Percentiles rank a stretch among this genome's conserved stretches.
These are phyloP conservation scores for Ciconia maguari DNA, from an alignment of 2,113 vertebrate species.

Conservation along the genomic window DNA sequence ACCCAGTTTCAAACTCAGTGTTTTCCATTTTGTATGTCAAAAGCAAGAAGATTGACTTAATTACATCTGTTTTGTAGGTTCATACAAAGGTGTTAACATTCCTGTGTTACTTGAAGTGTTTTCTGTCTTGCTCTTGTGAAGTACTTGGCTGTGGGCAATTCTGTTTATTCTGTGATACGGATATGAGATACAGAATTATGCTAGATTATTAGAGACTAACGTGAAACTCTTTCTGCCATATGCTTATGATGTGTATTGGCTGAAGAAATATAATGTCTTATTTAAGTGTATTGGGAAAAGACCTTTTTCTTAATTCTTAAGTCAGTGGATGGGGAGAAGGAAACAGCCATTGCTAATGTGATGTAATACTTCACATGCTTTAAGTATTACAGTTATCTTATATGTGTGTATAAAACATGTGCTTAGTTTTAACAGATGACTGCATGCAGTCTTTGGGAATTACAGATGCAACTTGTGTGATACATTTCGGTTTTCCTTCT, in stretches of 20 bases:
- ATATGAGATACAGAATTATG: neutral
- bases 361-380: neutral
- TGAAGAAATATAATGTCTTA: neutral
- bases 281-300: neutral
- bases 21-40: neutral
- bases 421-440: conserved; percentile 83
- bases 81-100: neutral
- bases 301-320: neutral
- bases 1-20: neutral
- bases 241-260: neutral
- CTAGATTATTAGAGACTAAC: neutral
- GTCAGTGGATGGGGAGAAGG: neutral
- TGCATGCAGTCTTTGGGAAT: conserved; percentile 79
- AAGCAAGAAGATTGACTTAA: neutral
- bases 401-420: neutral
- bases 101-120: neutral
- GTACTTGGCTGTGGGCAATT: neutral
- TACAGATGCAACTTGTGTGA: conserved; percentile 84
- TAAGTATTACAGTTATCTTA: neutral
- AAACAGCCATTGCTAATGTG: neutral
- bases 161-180: neutral
- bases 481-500: conserved; percentile 90
- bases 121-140: neutral
- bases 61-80: neutral
- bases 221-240: neutral